Base-by-base conservation (phyloP, 2,113 vertebrate species). In the Aptenodytes forsteri region DNA sequence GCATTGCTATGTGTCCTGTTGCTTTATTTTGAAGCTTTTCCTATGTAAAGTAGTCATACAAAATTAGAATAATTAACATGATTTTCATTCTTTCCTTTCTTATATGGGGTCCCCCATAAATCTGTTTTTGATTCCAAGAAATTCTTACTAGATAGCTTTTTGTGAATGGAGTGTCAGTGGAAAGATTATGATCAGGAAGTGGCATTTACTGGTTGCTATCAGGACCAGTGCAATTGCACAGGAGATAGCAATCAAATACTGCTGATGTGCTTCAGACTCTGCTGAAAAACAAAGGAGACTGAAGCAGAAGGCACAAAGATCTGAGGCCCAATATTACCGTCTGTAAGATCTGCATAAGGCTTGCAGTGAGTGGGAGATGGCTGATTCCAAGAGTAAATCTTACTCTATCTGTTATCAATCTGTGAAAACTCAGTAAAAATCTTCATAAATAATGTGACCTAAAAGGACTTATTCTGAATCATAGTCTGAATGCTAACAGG, bases 241-340 rank as follows among this genome's bases (percentile, higher is more conserved):
- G 73, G 78, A 93, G 86, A 82, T 62, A 92, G 79, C 42, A 92
- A 95, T 82, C 85, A 90, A 95, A 88, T 66, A 55, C 46, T 56
- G 64, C 12, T 13, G 12, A 90, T 49, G 56, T 90, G 34, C 61
- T 90, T 75, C 78, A 88, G 65, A 75, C 16, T 78, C 44, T 65
- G 34, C 27, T 78, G 73, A 66, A 85, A 93, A 95, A 65, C 0
- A 1, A n/a, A 50, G 10, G 32, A 77, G 49, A 75, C 36, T 46
- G 27, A 78, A 90, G 65, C 36, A 93, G 56, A 81, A 82, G 61
- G 46, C 27, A 82, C 54, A 82, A 90, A 92, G 65, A 82, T 36
- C 42, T 54, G 78, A 87, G 62, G 62, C 52, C 46, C 9, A 87
- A 7, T 79, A 52, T 56, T 80, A 69, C 40, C 65, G 34, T 46